Evolutionary conservation across 2,113 vertebrate species (phyloP).

Genomic region (Microcebus ravelobensis): DNA sequence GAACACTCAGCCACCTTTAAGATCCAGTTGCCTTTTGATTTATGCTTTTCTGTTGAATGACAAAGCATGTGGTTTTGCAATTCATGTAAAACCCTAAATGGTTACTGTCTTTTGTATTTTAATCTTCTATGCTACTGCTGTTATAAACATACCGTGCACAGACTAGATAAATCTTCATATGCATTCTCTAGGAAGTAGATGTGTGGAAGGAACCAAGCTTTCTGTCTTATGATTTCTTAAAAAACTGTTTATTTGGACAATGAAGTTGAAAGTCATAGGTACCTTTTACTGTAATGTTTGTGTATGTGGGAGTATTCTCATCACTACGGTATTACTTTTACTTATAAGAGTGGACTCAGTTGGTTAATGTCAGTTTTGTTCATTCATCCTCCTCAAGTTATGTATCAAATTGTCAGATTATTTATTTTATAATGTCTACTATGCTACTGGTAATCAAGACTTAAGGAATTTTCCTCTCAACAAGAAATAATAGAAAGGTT

Average conservation of each 20-base stretch:
- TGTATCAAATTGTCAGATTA: not conserved
- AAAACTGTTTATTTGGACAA: not conserved
- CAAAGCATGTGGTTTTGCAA: slow-evolving; percentile 1
- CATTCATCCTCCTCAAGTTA: not conserved
- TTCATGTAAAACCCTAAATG: slow-evolving; percentile 8
- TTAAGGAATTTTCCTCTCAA: slow-evolving; percentile 28
- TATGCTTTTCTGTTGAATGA: not conserved
- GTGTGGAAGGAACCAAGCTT: not conserved
- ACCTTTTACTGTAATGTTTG: not conserved
- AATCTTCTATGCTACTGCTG: not conserved
- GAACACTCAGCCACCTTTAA: not conserved
- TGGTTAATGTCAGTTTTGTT: not conserved
- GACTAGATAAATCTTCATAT: not conserved
- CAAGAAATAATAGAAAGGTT: slow-evolving; percentile 43
- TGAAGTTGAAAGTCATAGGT: not conserved
- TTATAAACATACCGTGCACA: not conserved
- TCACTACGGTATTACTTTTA: not conserved
- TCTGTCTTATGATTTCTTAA: not conserved
- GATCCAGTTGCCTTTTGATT: not conserved
- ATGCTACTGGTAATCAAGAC: slow-evolving; percentile 8
- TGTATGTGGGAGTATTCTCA: not conserved
- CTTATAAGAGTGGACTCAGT: too few species aligned
- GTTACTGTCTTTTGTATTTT: slow-evolving; percentile 42
- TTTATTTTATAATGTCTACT: slow-evolving; percentile 44
- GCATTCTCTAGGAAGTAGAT: not conserved